phyloP scores from a whole-genome alignment of 2,113 vertebrate genomes.

The Corapipo altera region DNA sequence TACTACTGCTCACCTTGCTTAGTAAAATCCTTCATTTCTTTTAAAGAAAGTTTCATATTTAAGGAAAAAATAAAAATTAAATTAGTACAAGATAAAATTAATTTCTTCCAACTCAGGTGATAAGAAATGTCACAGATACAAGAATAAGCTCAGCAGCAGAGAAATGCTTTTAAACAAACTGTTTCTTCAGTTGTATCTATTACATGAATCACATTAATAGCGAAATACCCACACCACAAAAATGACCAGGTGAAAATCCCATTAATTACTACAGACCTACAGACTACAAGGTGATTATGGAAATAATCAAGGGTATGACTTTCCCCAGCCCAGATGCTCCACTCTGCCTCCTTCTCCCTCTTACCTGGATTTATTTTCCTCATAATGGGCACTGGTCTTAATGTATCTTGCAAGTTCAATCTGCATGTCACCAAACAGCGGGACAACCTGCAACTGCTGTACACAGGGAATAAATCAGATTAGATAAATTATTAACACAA shows the following conservation, averaged over 20 bases:
- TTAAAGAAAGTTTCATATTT: slow-evolving; percentile 47
- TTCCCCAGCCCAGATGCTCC: not conserved
- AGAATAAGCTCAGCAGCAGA: not conserved
- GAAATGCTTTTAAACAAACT: not conserved
- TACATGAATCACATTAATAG: not conserved
- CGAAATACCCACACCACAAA: not conserved
- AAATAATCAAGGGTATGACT: not conserved
- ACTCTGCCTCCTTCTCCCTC: not conserved
- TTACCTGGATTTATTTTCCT: slow-evolving; percentile 98
- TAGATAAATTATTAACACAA: not conserved
- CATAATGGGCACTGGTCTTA: slow-evolving; percentile 97
- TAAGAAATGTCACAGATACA: not conserved
- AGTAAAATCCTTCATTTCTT: slow-evolving; percentile 56
- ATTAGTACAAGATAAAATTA: slow-evolving; percentile 22
- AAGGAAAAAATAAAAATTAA: slow-evolving; percentile 21
- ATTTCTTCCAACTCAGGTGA: not conserved
- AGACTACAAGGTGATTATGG: not conserved
- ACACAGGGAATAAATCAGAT: not conserved
- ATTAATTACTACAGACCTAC: not conserved
- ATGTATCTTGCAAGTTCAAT: slow-evolving; percentile 97
- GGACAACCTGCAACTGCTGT: slow-evolving; percentile 97
- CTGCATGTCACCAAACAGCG: slow-evolving; percentile 98
- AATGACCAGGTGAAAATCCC: not conserved
- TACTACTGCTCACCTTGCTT: slow-evolving; percentile 51
- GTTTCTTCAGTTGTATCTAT: not conserved